Evolutionary conservation across 2,888 invertebrate species (phyloP).

Genomic region (Mystacides longicornis): DNA sequence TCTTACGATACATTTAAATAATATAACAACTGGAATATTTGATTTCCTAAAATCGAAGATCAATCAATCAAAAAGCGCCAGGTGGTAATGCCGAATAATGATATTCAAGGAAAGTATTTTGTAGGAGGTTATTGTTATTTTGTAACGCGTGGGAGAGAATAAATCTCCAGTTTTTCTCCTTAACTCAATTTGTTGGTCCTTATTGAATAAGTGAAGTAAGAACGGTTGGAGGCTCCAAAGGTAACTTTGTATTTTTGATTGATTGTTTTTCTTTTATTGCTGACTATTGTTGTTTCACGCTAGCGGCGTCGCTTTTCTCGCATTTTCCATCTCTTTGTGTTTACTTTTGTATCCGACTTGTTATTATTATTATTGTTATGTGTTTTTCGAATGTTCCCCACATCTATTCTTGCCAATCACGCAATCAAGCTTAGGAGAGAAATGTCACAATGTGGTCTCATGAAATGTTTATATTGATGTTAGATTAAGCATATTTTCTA

Average conservation of each 20-base stretch:
- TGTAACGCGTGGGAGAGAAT: too few species aligned
- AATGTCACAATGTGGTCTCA: too few species aligned
- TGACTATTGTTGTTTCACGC: not conserved
- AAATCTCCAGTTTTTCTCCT: not conserved
- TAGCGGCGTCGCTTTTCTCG: not conserved
- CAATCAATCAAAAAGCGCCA: too few species aligned
- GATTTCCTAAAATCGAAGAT: too few species aligned
- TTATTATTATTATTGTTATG: not conserved
- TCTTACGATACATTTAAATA: too few species aligned
- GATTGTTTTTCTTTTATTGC: constrained; percentile 1
- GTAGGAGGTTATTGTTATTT: too few species aligned
- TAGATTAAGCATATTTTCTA: too few species aligned
- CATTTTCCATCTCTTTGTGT: not conserved
- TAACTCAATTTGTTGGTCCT: not conserved
- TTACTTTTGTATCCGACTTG: not conserved
- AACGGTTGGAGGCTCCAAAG: not conserved
- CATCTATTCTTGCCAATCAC: constrained; percentile 2
- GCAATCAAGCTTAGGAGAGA: not conserved
- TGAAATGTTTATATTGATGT: not conserved
- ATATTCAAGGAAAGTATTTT: too few species aligned
- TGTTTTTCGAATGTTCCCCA: not conserved
- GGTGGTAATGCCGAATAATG: too few species aligned
- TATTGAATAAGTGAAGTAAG: not conserved
- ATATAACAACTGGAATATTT: too few species aligned
- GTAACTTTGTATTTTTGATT: constrained; percentile 2